Conservation (phyloP, 2,113 vertebrate species). For the Balaeniceps rex region DNA sequence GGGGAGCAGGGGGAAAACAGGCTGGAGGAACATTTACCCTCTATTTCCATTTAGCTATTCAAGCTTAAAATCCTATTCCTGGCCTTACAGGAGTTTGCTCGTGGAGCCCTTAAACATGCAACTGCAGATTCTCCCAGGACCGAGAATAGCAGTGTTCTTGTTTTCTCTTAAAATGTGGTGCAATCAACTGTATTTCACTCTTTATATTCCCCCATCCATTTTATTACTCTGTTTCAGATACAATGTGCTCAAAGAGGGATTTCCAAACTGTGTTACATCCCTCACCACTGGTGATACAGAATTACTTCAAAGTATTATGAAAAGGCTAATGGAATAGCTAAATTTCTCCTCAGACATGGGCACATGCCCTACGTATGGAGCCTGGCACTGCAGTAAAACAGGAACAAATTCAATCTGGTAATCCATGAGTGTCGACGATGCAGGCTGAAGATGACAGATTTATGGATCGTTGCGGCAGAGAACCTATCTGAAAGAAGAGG, state of each 20-base stretch:
- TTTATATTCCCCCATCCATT: neutral
- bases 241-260: neutral
- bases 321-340: neutral
- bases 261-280: neutral
- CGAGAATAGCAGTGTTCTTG: accelerated
- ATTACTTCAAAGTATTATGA: neutral
- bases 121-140: neutral
- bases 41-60: neutral
- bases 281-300: neutral
- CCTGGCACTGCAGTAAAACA: neutral
- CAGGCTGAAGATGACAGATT: neutral
- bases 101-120: neutral
- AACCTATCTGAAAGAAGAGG: neutral
- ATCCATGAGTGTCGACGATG: accelerated
- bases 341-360: neutral
- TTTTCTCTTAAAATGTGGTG: neutral
- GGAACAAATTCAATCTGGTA: neutral
- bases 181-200: neutral
- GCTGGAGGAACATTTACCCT: neutral
- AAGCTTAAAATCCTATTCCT: neutral
- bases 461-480: neutral
- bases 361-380: accelerated
- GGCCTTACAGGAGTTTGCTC: neutral
- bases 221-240: neutral
- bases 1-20: neutral